Percentiles rank a stretch among this genome's conserved stretches.
Conservation (phyloP, 2,113 vertebrate genomes). For the Lophotis ruficrista region DNA sequence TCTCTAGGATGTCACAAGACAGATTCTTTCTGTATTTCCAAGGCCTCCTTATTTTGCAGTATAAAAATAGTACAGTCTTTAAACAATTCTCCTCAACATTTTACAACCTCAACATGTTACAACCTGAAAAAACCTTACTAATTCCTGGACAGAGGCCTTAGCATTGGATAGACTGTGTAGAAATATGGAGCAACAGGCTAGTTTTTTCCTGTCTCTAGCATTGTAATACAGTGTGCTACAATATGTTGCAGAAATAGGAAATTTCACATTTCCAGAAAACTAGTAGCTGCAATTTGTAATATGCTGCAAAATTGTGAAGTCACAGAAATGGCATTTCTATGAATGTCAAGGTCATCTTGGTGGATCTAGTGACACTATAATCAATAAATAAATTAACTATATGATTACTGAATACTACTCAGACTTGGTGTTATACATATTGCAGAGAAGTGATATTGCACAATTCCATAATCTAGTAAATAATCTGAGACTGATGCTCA, state of each 20-base stretch:
- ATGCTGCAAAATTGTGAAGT: neutral
- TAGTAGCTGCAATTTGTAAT: neutral
- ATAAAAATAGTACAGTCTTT: neutral
- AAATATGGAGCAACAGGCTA: neutral
- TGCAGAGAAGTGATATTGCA: neutral
- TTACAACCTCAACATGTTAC: too few species aligned
- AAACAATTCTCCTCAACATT: neutral
- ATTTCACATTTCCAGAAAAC: neutral
- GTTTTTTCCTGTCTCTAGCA: neutral
- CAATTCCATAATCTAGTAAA: constrained; percentile 4
- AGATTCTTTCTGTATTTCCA: neutral
- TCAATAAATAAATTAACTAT: neutral
- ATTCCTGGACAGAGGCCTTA: neutral
- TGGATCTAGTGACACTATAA: constrained; percentile 41
- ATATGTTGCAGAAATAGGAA: neutral
- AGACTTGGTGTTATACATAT: neutral
- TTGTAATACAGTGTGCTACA: neutral
- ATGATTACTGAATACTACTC: neutral
- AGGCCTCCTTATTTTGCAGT: neutral
- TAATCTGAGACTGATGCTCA: neutral
- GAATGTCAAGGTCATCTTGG: neutral
- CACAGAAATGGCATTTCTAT: constrained; percentile 32
- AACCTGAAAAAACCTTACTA: neutral
- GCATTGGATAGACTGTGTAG: neutral
- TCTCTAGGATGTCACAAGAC: neutral